Conservation (phyloP, 2,888 invertebrate genomes). For the Omphaloscelis lunosa region DNA sequence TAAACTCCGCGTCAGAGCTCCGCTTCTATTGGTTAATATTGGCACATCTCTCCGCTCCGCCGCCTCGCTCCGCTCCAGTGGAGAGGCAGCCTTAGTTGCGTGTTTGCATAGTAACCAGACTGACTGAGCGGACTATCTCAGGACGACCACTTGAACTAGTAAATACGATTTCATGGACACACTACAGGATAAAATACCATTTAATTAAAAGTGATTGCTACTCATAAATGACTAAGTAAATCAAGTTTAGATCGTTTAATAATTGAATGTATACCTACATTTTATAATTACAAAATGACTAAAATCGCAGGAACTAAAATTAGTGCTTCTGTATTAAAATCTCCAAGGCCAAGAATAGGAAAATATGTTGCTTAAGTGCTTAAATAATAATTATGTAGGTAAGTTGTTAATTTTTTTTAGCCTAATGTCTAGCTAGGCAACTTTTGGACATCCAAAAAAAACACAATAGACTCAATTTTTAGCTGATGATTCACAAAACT, state of each 20-base stretch:
- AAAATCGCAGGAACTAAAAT: background rate
- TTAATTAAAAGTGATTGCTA: conserved; percentile 27
- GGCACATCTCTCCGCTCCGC: no score
- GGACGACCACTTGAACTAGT: background rate
- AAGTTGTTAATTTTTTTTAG: no score
- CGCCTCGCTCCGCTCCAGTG: no score
- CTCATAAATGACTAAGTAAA: conserved; percentile 15
- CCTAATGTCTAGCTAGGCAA: background rate
- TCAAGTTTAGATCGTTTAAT: background rate
- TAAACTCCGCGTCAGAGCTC: no score
- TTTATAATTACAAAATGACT: background rate
- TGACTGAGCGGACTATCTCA: no score
- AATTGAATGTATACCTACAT: conserved; percentile 13
- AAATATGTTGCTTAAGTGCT: background rate
- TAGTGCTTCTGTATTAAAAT: background rate
- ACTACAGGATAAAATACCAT: conserved; percentile 31
- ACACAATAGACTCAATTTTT: background rate
- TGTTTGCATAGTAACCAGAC: background rate
- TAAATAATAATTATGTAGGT: no score
- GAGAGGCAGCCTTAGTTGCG: no score
- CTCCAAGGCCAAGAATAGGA: conserved; percentile 8
- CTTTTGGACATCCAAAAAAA: background rate
- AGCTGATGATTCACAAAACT: conserved; percentile 9
- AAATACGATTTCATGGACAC: conserved; percentile 18
- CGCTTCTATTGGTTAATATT: no score